A percentile compares a stretch with the other conserved stretches of the same genome.
Conservation (phyloP, 2,888 invertebrate species). For the Trissolcus japonicus region DNA sequence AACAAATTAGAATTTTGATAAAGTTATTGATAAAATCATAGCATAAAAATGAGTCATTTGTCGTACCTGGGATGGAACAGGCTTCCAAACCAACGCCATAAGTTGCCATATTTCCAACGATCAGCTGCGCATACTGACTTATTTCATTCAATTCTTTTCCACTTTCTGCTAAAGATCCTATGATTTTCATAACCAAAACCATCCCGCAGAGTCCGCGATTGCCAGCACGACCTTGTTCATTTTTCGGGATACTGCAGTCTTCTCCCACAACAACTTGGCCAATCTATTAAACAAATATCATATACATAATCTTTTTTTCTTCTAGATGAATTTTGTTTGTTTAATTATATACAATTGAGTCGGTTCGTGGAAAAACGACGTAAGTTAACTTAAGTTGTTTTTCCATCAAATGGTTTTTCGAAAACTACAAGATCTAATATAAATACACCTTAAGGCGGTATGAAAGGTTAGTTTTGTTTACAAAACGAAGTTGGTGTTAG, state of each 20-base stretch:
- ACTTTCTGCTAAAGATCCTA: constrained; percentile 74
- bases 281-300: constrained; percentile 59
- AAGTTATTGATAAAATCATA: too few relatives aligned
- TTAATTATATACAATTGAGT: too few relatives aligned
- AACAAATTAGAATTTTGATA: too few relatives aligned
- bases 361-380: too few relatives aligned
- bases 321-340: background rate
- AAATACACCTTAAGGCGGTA: too few relatives aligned
- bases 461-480: too few relatives aligned
- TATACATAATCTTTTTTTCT: background rate
- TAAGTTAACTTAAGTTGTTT: too few relatives aligned
- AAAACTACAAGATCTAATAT: too few relatives aligned
- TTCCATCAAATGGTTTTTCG: too few relatives aligned
- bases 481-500: too few relatives aligned
- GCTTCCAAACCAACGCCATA: constrained; percentile 83
- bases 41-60: too few relatives aligned
- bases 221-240: constrained; percentile 74
- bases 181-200: constrained; percentile 70
- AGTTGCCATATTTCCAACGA: constrained; percentile 81
- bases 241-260: constrained; percentile 72
- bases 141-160: constrained; percentile 78
- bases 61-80: constrained; percentile 83
- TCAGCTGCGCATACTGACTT: constrained; percentile 69
- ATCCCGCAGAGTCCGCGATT: constrained; percentile 75
- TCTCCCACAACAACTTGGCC: constrained; percentile 70